Base-by-base conservation (phyloP, 2,888 invertebrate species). In the Rhopalosiphum nymphaeae region DNA sequence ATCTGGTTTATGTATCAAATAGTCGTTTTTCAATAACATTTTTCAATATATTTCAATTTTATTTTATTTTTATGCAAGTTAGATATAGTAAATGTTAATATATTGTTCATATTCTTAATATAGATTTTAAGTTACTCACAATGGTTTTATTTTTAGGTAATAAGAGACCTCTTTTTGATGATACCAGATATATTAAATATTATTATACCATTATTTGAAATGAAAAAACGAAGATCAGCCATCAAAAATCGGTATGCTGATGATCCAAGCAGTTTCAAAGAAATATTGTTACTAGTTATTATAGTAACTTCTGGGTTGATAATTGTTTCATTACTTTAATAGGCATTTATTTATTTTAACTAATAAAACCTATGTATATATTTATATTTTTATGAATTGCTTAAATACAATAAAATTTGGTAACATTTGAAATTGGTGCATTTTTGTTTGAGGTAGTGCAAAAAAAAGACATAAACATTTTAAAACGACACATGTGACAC, bases 131-230 rank as follows among this genome's bases (percentile, higher is more conserved):
- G 3, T 89, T 13, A 91, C 46, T 49, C 49, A 67, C n/a, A n/a
- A 44, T 4, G 16, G 16, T 57, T 92, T 78, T 94, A 67, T 94
- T 95, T 95, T 46, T 92, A 95, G 96, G 96, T 97, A 91, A 96
- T 97, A 91, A 96, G 97, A 26, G 97, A 97, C 95, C 96, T 97
- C 95, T 97, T 97, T 61, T 97, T 97, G 95, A 97, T 97, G 97
- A 96, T 97, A 94, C 97, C 97, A 53, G 97, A 97, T 95, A 95
- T 97, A 89, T 96, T 97, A 67, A 97, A 97, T 95, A 96, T 97
- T 53, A 95, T 96, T 42, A 96, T 97, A 95, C 97, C 97, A 78
- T 95, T 97, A 36, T 96, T 96, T 96, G 96, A 96, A 94, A 95
- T 97, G 94, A 96, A 96, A 94, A 94, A 93, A 25, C 53, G n/a